phyloP scores from a whole-genome alignment of 2,797 vertebrate species.

The Cryptoblepharus egeriae region DNA sequence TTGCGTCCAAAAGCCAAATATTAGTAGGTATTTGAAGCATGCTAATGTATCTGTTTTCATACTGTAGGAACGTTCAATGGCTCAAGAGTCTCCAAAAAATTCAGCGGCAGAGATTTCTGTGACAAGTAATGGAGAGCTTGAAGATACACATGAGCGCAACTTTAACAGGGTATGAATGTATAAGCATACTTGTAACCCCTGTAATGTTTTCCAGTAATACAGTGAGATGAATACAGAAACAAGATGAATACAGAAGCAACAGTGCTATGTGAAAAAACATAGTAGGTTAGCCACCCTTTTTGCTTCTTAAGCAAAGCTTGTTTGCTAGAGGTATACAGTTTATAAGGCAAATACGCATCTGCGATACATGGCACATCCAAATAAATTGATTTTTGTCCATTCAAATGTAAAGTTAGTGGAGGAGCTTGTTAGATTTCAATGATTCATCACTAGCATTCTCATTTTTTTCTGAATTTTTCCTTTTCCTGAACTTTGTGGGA shows the following conservation, averaged over 20 bases:
- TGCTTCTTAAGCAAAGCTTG: not conserved
- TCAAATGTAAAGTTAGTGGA: not conserved
- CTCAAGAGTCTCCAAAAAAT: slow-evolving; percentile 89
- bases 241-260: slow-evolving; percentile 35
- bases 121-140: slow-evolving; percentile 93
- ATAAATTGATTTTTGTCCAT: not conserved
- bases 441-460: not conserved
- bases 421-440: not conserved
- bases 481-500: not conserved
- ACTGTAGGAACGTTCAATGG: slow-evolving; percentile 83
- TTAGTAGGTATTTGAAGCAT: not conserved
- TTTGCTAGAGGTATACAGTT: not conserved
- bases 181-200: not conserved
- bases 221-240: slow-evolving; percentile 28
- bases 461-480: not conserved
- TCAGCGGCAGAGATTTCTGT: slow-evolving; percentile 94
- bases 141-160: slow-evolving; percentile 81
- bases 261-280: not conserved
- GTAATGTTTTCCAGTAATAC: not conserved
- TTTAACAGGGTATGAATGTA: slow-evolving; percentile 84
- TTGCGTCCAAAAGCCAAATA: not conserved
- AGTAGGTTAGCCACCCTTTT: slow-evolving; percentile 16
- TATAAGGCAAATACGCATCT: not conserved
- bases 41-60: slow-evolving; percentile 40
- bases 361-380: too few species aligned